Percentiles rank a stretch among this genome's conserved stretches.
These are phyloP conservation scores for Pheosia tremula DNA, from an alignment of 2,888 invertebrate genomes.

Conservation along the genomic window DNA sequence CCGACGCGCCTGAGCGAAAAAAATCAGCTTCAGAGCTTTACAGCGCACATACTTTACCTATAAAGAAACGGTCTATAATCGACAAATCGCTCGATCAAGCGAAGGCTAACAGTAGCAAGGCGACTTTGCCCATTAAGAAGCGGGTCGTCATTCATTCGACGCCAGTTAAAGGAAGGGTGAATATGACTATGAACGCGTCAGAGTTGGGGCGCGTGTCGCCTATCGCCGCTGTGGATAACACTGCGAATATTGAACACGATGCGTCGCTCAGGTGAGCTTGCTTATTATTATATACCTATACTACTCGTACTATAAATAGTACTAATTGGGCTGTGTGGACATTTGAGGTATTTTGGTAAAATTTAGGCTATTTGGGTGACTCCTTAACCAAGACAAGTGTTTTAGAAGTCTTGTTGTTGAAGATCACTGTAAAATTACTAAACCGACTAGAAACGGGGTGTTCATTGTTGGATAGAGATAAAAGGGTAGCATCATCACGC, in stretches of 20 bases:
- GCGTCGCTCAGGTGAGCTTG: slow-evolving; percentile 4
- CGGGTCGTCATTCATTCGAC: slow-evolving; percentile 66
- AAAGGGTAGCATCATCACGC: too few relatives aligned
- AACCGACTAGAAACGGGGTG: too few relatives aligned
- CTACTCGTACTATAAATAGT: too few relatives aligned
- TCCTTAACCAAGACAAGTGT: too few relatives aligned
- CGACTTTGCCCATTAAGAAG: slow-evolving; percentile 62
- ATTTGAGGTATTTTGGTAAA: too few relatives aligned
- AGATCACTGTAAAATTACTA: too few relatives aligned
- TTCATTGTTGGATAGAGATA: too few relatives aligned
- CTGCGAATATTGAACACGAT: slow-evolving; percentile 5
- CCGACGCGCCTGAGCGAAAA: slow-evolving; percentile 16
- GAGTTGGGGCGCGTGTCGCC: slow-evolving; percentile 66
- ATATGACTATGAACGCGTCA: slow-evolving; percentile 45
- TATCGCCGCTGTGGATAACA: slow-evolving; percentile 40
- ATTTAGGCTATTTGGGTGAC: too few relatives aligned
- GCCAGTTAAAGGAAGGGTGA: slow-evolving; percentile 55
- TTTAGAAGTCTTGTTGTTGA: too few relatives aligned
- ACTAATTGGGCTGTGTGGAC: too few relatives aligned
- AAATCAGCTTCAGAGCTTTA: slow-evolving; percentile 51
- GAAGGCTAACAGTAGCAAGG: not conserved
- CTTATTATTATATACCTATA: too few relatives aligned
- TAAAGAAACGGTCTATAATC: slow-evolving; percentile 66
- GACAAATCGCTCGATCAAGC: slow-evolving; percentile 11
- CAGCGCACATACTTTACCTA: slow-evolving; percentile 55